phyloP scores from a whole-genome alignment of 2,888 invertebrate species.

The Coronaproctus castanopsis region DNA sequence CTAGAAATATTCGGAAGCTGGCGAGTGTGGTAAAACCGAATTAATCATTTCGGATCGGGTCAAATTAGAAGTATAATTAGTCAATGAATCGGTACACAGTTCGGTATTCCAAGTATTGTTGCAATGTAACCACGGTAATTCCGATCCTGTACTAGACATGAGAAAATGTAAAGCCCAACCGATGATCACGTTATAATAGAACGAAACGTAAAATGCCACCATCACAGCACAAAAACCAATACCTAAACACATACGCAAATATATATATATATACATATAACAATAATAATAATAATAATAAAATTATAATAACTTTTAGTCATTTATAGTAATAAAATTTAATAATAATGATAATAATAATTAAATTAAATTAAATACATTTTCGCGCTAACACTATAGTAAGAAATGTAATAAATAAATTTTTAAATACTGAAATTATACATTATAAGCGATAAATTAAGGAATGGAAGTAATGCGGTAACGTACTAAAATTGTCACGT shows the following conservation, averaged over 20 bases:
- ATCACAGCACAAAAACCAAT: constrained; percentile 60
- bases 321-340: not conserved
- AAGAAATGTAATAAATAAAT: no score
- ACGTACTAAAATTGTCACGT: no score
- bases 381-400: not conserved
- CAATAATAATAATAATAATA: not conserved
- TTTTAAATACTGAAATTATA: no score
- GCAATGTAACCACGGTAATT: constrained; percentile 62
- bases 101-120: constrained; percentile 63
- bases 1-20: constrained; percentile 61
- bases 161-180: constrained; percentile 68
- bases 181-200: constrained; percentile 69
- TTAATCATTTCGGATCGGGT: constrained; percentile 10
- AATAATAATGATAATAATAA: not conserved
- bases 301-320: not conserved
- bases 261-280: no score
- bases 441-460: no score
- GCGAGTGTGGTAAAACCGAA: constrained; percentile 33
- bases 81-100: constrained; percentile 40
- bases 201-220: constrained; percentile 59
- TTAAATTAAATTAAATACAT: not conserved
- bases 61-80: constrained; percentile 36
- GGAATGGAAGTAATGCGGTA: no score
- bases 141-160: constrained; percentile 41
- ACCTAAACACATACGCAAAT: constrained; percentile 32